Base-by-base conservation (phyloP, 2,113 vertebrate genomes). In the Gobiocypris rarus region DNA sequence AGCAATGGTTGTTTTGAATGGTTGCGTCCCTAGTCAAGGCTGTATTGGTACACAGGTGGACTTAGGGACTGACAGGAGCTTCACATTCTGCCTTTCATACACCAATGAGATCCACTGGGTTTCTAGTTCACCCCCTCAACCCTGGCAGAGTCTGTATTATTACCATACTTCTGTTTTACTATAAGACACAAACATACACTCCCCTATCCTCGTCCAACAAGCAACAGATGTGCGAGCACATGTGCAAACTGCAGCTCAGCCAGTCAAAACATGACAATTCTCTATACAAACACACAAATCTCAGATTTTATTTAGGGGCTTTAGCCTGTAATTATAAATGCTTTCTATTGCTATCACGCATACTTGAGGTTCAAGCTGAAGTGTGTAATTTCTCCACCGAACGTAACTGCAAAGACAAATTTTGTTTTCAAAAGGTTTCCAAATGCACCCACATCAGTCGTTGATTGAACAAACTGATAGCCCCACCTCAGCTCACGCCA, bases 11-110 rank as follows among this genome's bases (percentile, higher is more conserved):
- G 88, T 86, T 89, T 89, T 85, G 73, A 79, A 83, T 75, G 67
- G 71, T 78, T 87, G 69, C 83, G 83, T 87, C 88, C 84, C 88
- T 52, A 84, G 86, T 87, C 89, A 86, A 76, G 86, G 75, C 86
- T 91, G 92, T 91, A 95, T 94, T 87, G 92, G 93, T 95, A 95
- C 93, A 94, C 93, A 94, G 92, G 94, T 93, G 90, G 88, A 92
- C 93, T 92, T 84, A 91, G 93, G 80, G 75, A 75, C 85, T 14
- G 67, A 83, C 67, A 48, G 15, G 75, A 4, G 31, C 31, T 92
- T 87, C 91, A 88, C 61, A 83, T 75, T 89, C 61, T 89, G 85
- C 38, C 63, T 43, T 26, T 59, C 38, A 69, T 31, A 70, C 75
- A 50, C 48, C 48, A 48, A 48, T 84, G 71, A 77, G 31, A 86